Percentiles rank a stretch among this genome's conserved stretches.
Conservation (phyloP, 2,113 vertebrate species). For the Coreoperca whiteheadi region DNA sequence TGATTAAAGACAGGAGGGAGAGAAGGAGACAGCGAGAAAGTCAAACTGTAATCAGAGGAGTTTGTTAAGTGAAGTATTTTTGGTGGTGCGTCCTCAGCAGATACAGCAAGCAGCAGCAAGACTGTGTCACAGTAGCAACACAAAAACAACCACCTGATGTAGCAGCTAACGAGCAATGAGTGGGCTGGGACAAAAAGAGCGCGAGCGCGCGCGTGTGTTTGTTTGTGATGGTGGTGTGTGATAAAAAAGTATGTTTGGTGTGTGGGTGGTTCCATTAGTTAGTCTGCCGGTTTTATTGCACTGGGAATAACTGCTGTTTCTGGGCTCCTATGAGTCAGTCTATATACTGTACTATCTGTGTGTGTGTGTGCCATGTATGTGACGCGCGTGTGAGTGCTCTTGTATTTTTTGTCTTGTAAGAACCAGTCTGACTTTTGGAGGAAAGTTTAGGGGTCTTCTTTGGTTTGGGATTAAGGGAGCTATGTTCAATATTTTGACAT, state of each 20-base stretch:
- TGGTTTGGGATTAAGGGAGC: constrained; percentile 15
- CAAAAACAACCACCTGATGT: constrained; percentile 59
- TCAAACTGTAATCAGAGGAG: constrained; percentile 79
- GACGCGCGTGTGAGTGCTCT: neutral
- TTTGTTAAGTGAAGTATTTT: constrained; percentile 76
- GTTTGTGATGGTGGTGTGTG: constrained; percentile 67
- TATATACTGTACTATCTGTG: constrained; percentile 44
- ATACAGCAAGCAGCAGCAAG: constrained; percentile 45
- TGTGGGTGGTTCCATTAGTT: constrained; percentile 79
- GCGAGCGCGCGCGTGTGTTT: constrained; percentile 29
- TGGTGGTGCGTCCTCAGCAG: constrained; percentile 59
- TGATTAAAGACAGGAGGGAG: constrained; percentile 80
- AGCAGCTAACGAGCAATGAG: constrained; percentile 74
- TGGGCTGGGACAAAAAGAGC: constrained; percentile 61
- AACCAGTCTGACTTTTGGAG: constrained; percentile 7
- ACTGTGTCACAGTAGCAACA: constrained; percentile 57
- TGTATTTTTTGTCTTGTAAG: neutral
- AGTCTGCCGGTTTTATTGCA: constrained; percentile 77
- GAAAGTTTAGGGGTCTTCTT: neutral
- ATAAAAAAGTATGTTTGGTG: constrained; percentile 70
- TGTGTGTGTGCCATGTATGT: constrained; percentile 25
- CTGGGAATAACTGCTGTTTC: constrained; percentile 69
- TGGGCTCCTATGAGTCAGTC: constrained; percentile 63
- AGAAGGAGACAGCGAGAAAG: constrained; percentile 73
- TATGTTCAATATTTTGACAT: neutral